Conservation (phyloP, 2,797 vertebrate species). For the Limnodromus scolopaceus region DNA sequence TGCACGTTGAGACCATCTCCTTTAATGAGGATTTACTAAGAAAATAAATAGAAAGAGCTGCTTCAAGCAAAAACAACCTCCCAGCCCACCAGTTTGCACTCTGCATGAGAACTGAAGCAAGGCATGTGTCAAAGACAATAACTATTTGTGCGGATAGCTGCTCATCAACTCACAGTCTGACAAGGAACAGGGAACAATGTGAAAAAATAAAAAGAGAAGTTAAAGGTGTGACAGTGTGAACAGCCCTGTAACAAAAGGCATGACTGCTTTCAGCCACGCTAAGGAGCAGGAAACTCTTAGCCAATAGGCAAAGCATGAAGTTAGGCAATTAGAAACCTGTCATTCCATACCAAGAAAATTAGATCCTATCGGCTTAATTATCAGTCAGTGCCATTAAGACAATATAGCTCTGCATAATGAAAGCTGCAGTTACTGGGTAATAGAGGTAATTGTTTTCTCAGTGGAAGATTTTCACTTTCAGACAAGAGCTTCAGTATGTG, state of each 20-base stretch:
- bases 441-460: slow-evolving; percentile 48
- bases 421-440: slow-evolving; percentile 8
- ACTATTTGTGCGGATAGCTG: not conserved
- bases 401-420: slow-evolving; percentile 36
- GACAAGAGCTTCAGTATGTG: not conserved
- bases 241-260: not conserved
- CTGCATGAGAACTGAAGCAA: not conserved
- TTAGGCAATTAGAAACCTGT: slow-evolving; percentile 56
- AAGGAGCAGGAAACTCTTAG: not conserved
- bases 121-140: not conserved
- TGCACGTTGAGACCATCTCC: not conserved
- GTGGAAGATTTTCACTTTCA: slow-evolving; percentile 41
- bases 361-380: slow-evolving; percentile 56
- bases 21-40: slow-evolving; percentile 34
- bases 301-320: slow-evolving; percentile 14
- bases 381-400: slow-evolving; percentile 53
- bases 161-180: not conserved
- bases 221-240: not conserved
- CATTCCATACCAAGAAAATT: slow-evolving; percentile 56
- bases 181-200: not conserved
- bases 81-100: not conserved
- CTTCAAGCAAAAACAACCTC: not conserved
- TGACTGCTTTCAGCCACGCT: not conserved
- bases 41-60: not conserved
- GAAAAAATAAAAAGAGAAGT: not conserved